Evolutionary conservation across 1,140 invertebrate species (phyloP), one percentile per base, ranked within the genome.

Genomic region (Latrodectus geometricus): DNA sequence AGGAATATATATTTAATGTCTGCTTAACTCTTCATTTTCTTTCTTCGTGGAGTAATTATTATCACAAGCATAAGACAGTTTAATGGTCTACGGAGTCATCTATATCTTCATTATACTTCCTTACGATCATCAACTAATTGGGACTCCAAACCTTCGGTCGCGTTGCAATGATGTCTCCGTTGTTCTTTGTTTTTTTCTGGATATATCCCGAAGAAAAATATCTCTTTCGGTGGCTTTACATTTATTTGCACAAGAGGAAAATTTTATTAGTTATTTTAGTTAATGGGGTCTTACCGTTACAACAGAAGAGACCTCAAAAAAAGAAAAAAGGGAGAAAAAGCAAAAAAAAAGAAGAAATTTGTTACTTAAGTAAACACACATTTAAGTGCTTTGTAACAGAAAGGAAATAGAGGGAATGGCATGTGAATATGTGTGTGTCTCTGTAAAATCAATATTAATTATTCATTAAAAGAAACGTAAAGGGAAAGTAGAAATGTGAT

Each of bases 91-190:
- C 56, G 61, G 48, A 84, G 82, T 68, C 82, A 84, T 84, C 82
- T 84, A 84, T 84, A 84, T 84, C 82, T 84, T 84, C 82, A 84
- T 84, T 84, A 84, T 84, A 35, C 73, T 76, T 84, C 73, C 82
- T 56, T 76, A 65, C 76, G 82, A 84, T 84, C 73, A 84, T 84
- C 82, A 75, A 56, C 72, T 84, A 84, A 84, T 84, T 84, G 82
- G 82, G 48, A 52, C 54, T 56, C 69, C 54, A 73, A 69, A 73
- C 14, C 72, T 23, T 65, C 21, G 73, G 70, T 75, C 65, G 82
- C 73, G 69, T 17, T 23, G 23, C 54, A 61, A 61, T 21, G 69
- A 48, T 56, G 52, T 73, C 69, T 48, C 73, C 50, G 9, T 50
- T 48, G 72, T n/a, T 56, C 35, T 80, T 80, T 80, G 52, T 20